These are phyloP conservation scores for Eurystomus glaucurus DNA, from an alignment of 2,797 vertebrate species.

Conservation along the genomic window DNA sequence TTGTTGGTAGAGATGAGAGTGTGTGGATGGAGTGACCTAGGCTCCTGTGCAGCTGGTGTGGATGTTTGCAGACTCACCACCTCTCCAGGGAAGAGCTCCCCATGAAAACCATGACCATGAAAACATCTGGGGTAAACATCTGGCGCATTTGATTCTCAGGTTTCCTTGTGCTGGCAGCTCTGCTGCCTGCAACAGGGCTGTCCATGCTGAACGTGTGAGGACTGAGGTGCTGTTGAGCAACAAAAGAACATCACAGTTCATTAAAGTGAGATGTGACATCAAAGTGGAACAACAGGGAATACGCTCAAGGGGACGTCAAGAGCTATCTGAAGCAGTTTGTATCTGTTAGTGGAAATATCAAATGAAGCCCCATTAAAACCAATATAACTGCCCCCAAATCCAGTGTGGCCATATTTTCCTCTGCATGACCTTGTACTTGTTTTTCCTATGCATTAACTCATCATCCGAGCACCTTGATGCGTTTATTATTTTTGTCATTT, in stretches of 20 bases:
- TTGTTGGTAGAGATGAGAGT: not conserved
- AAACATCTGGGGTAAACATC: not conserved
- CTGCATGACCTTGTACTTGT: not conserved
- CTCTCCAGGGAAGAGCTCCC: not conserved
- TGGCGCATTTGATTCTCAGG: not conserved
- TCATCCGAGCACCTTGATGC: not conserved
- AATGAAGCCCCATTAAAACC: not conserved
- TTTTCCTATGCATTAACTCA: not conserved
- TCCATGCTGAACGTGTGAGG: not conserved
- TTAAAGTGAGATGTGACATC: not conserved
- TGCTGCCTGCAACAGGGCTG: not conserved
- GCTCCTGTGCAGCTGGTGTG: rapidly evolving
- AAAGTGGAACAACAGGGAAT: not conserved
- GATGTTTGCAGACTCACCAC: not conserved
- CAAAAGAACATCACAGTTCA: not conserved
- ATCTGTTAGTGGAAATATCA: not conserved
- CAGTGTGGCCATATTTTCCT: not conserved
- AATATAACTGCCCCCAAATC: not conserved
- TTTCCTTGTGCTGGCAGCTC: not conserved
- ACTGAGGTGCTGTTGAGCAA: not conserved
- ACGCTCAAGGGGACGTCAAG: not conserved
- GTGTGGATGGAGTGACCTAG: rapidly evolving
- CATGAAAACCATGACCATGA: not conserved
- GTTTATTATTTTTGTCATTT: not conserved
- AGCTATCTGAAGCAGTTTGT: not conserved